Percentiles rank a stretch among this genome's conserved stretches.
Evolutionary conservation across 2,888 invertebrate species (phyloP).

Genomic region (Macaria liturata): DNA sequence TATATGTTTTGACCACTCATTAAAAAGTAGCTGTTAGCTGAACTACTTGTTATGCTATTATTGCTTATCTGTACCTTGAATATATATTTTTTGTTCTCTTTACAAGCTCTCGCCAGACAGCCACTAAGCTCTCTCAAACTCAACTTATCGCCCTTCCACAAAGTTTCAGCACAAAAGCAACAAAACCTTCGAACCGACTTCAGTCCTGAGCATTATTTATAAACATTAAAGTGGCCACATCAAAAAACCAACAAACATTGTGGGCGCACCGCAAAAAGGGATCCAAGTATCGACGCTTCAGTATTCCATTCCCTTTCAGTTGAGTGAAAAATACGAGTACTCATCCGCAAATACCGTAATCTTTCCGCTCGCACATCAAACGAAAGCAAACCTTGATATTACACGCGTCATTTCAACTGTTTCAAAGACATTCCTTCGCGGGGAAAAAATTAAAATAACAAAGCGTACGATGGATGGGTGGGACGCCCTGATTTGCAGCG

Average conservation of each 20-base stretch:
- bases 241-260: conserved; percentile 55
- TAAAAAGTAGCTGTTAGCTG: too few relatives aligned
- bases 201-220: conserved; percentile 32
- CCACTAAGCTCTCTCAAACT: conserved; percentile 19
- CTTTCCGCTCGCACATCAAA: conserved; percentile 71
- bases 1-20: too few relatives aligned
- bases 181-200: conserved; percentile 16
- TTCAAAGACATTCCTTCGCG: conserved; percentile 77
- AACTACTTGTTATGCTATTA: too few relatives aligned
- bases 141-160: conserved; percentile 11
- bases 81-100: neutral
- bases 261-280: conserved; percentile 61
- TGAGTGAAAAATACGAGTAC: conserved; percentile 68
- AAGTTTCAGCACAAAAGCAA: conserved; percentile 17
- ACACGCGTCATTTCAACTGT: conserved; percentile 80
- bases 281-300: conserved; percentile 56
- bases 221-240: conserved; percentile 53
- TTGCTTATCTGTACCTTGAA: too few relatives aligned
- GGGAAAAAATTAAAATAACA: conserved; percentile 80
- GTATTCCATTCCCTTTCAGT: conserved; percentile 58
- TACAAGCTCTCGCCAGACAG: conserved; percentile 12
- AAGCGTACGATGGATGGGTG: conserved; percentile 59
- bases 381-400: conserved; percentile 74
- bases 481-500: conserved; percentile 55
- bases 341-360: conserved; percentile 70